Evolutionary conservation across 2,888 invertebrate genomes (phyloP).

Genomic region (Synergus japonicus): DNA sequence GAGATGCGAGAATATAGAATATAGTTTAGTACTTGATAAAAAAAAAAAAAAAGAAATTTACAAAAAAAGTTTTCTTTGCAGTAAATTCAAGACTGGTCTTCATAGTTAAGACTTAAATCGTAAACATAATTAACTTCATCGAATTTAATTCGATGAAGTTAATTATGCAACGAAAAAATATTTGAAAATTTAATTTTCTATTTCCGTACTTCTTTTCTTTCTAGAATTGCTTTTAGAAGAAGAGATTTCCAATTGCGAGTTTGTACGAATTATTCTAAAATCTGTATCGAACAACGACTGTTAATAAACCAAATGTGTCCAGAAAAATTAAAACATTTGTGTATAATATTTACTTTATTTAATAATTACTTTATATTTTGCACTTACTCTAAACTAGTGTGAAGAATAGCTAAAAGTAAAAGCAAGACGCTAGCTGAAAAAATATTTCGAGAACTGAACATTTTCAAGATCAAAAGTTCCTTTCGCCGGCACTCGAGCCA

Average conservation of each 20-base stretch:
- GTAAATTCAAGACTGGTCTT: background rate
- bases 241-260: background rate
- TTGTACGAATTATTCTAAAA: background rate
- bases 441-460: slow-evolving; percentile 89
- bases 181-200: background rate
- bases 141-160: background rate
- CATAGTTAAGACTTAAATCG: background rate
- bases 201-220: background rate
- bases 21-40: background rate
- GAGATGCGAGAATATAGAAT: background rate
- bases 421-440: slow-evolving; percentile 85
- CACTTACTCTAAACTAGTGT: background rate
- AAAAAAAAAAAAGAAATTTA: background rate
- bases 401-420: background rate
- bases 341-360: background rate
- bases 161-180: background rate
- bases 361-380: slow-evolving; percentile 42
- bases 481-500: slow-evolving; percentile 84
- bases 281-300: slow-evolving; percentile 33
- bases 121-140: background rate
- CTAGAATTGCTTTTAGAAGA: background rate
- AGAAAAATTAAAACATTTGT: background rate
- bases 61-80: background rate
- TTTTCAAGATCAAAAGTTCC: slow-evolving; percentile 88
- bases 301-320: slow-evolving; percentile 32